phyloP scores from a whole-genome alignment of 2,797 vertebrate species.

The Alauda arvensis region DNA sequence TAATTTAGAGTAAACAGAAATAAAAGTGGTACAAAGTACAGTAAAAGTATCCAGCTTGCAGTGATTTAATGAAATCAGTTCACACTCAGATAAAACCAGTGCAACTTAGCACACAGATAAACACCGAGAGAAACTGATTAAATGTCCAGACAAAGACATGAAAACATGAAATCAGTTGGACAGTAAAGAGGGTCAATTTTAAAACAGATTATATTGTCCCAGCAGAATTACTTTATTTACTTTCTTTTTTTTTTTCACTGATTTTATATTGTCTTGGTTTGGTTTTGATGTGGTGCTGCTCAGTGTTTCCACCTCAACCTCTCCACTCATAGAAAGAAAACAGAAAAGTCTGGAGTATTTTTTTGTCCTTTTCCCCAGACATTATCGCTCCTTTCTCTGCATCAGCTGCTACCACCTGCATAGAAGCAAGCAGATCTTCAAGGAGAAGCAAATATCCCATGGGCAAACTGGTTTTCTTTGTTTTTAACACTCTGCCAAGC shows the following conservation, averaged over 20 bases:
- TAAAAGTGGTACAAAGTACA: conserved; percentile 28
- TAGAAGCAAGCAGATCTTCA: background rate
- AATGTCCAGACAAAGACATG: conserved; percentile 3
- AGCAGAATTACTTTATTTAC: background rate
- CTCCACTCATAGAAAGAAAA: background rate
- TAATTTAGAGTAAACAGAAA: conserved; percentile 38
- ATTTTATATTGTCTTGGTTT: background rate
- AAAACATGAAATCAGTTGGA: background rate
- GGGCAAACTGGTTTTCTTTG: background rate
- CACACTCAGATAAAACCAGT: conserved; percentile 3
- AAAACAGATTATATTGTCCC: background rate
- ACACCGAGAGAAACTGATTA: background rate
- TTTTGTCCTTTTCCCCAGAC: background rate
- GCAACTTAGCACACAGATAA: conserved; percentile 1
- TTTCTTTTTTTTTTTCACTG: background rate
- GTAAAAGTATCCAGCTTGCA: conserved; percentile 24
- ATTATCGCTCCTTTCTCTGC: background rate
- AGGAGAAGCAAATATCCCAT: background rate
- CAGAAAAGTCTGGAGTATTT: background rate
- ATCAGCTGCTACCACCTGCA: background rate
- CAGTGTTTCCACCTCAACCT: background rate
- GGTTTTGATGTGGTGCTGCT: background rate
- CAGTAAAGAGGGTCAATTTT: background rate
- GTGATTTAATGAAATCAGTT: conserved; percentile 34
- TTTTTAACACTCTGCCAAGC: background rate